Conservation (phyloP, 2,113 vertebrate species). For the Cyanoderma ruficeps region DNA sequence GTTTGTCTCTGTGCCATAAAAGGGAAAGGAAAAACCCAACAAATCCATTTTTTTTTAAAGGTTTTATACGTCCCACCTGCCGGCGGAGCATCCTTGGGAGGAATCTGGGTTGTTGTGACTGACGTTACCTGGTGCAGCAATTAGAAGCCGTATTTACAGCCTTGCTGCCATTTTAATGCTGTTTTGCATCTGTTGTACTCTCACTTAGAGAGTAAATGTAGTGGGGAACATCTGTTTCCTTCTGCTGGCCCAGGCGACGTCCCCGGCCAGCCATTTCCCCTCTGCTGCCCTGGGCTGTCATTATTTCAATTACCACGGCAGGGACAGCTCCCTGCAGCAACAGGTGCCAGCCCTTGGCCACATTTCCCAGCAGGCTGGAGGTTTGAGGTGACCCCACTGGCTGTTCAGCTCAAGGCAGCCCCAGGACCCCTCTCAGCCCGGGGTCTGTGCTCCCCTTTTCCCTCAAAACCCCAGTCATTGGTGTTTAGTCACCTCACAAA, state of each 20-base stretch:
- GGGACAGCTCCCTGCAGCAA: neutral
- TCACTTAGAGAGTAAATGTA: constrained; percentile 55
- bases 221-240: constrained; percentile 69
- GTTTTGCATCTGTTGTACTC: constrained; percentile 65
- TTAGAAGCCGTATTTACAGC: constrained; percentile 70
- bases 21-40: neutral
- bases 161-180: constrained; percentile 55
- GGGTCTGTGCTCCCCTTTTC: neutral
- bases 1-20: neutral
- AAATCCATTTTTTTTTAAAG: neutral
- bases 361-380: neutral
- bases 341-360: neutral
- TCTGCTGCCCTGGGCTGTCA: constrained; percentile 18
- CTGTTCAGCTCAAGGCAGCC: neutral
- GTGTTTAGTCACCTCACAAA: neutral
- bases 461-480: neutral
- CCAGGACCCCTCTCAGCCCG: fast-evolving
- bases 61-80: neutral
- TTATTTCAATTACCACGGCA: neutral
- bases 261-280: constrained; percentile 24
- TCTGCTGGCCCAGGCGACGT: neutral
- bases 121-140: constrained; percentile 60
- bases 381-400: neutral
- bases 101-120: neutral
- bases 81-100: neutral